Base-by-base conservation (phyloP, 2,888 invertebrate genomes). In the Vannuccia rotundouncinata region DNA sequence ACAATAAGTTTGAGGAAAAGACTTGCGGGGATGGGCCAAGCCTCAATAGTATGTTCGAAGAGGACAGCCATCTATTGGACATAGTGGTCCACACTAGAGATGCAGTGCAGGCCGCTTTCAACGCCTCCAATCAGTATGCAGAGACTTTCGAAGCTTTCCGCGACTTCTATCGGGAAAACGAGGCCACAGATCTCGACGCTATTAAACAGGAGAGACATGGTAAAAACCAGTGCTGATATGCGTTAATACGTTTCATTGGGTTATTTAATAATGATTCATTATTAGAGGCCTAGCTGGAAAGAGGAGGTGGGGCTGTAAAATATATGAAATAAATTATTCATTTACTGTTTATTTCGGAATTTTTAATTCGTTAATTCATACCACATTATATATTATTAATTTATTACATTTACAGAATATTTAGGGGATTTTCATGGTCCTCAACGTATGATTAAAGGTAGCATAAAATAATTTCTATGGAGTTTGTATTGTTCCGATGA, bases 1-100 rank as follows among this genome's bases (percentile, higher is more conserved):
- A 94, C 90, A 92, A 92, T 25, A 92, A 93, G 84, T 91, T 92
- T 85, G 93, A 94, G 83, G 92, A 93, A 73, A 91, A 92, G 86
- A 91, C 92, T 0, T 92, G 92, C 80, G 93, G 93, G 0, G 89
- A 90, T 30, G 91, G 93, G 0, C 94, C 94, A 0, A 91, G 91
- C 82, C 88, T 94, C 31, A 89, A 90, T 60, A 91, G 91, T 83
- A 90, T 93, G 78, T 89, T 94, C 85, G 90, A 91, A 79, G 91
- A 91, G 82, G 93, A 94, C 86, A 89, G 89, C 77, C 84, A 89
- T 28, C 89, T 93, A 85, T 84, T 90, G 77, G 87, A 87, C 0
- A 88, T 91, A 80, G 91, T 91, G 79, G 85, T 88, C 0, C 90
- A 90, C 79, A 90, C 93, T 82, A 83, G 85, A 85, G 86, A 87